These are phyloP conservation scores for Cerastis leucographa DNA, from an alignment of 2,888 invertebrate genomes.

Conservation along the genomic window DNA sequence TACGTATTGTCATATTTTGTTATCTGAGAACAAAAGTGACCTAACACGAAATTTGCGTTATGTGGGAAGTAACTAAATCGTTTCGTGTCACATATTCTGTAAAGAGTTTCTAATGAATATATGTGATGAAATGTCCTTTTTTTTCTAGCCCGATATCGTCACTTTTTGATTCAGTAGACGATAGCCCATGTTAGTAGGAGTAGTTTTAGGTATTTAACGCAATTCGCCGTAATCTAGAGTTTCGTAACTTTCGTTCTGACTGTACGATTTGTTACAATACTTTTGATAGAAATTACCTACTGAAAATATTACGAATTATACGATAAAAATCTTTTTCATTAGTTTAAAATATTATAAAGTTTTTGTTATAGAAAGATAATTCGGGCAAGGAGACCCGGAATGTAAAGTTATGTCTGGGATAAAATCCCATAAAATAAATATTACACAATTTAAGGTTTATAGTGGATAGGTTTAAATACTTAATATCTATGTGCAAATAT, in stretches of 20 bases:
- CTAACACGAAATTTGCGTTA: no score
- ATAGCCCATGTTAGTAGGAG: no score
- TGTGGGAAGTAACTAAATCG: no score
- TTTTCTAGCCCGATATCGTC: no score
- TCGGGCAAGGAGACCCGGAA: background rate
- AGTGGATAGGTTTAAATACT: slow-evolving; percentile 12
- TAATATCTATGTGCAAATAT: slow-evolving; percentile 38
- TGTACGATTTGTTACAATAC: background rate
- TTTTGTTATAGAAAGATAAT: background rate
- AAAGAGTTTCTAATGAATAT: no score
- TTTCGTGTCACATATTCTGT: no score
- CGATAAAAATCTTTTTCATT: background rate
- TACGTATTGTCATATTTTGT: background rate
- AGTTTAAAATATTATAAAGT: background rate
- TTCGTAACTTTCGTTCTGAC: no score
- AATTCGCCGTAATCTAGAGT: no score
- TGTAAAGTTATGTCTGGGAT: background rate
- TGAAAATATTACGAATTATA: background rate
- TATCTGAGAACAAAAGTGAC: no score
- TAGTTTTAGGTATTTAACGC: no score
- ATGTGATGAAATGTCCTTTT: no score
- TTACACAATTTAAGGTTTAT: background rate
- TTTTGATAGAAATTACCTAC: background rate
- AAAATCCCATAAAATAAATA: slow-evolving; percentile 15
- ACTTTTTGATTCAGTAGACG: no score